A percentile compares a stretch with the other conserved stretches of the same genome.
Conservation (phyloP, 2,888 invertebrate genomes). For the Aquatica leii region DNA sequence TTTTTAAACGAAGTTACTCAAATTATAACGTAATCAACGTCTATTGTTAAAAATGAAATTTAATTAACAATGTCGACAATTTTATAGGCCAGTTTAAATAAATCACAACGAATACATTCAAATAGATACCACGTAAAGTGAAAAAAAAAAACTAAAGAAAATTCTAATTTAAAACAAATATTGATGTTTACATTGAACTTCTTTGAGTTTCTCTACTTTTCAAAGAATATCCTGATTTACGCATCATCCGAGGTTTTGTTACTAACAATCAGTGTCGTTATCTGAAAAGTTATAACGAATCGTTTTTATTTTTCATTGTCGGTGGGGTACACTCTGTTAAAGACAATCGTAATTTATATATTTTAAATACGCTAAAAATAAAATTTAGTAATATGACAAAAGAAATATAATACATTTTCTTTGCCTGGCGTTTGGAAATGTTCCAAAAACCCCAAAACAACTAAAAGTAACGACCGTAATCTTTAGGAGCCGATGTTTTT, state of each 20-base stretch:
- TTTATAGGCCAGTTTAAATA: no score
- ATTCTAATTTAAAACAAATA: slow-evolving; percentile 11
- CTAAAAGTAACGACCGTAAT: slow-evolving; percentile 41
- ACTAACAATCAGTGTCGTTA: slow-evolving; percentile 16
- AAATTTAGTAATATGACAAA: no score
- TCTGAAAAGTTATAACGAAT: slow-evolving; percentile 8
- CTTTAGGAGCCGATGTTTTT: slow-evolving; percentile 26
- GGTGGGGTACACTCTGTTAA: no score
- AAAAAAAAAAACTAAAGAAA: not conserved
- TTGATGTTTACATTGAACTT: slow-evolving; percentile 9
- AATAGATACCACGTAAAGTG: not conserved
- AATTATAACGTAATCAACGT: no score
- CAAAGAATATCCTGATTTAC: slow-evolving; percentile 21
- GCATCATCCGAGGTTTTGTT: slow-evolving; percentile 8
- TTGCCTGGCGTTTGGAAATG: slow-evolving; percentile 32
- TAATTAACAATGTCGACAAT: no score
- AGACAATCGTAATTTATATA: no score
- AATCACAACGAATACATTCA: no score
- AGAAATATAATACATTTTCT: not conserved
- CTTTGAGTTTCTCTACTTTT: not conserved
- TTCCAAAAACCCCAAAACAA: slow-evolving; percentile 43
- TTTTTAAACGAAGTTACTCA: no score
- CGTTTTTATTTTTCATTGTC: slow-evolving; percentile 6
- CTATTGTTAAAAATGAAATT: no score
- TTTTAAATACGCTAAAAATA: no score